Evolutionary conservation across 1,140 invertebrate genomes (phyloP), one percentile per base, ranked within the genome.

Genomic region (Condylostylus longicornis): DNA sequence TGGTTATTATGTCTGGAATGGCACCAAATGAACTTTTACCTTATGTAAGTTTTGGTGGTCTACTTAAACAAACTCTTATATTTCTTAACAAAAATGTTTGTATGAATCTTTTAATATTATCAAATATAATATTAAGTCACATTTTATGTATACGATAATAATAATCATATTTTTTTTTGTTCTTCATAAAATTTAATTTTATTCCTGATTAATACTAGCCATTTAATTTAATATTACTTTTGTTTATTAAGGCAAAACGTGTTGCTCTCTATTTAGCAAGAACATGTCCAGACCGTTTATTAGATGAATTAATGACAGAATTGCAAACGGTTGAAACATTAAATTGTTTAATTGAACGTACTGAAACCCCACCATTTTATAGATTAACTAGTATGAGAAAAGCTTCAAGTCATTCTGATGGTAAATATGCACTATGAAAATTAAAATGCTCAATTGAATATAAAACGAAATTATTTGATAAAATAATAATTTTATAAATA

Each of bases 341-440:
- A 4, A 93, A 90, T 61, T 91, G 88, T 55, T 68, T 90, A 37
- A 93, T 96, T 45, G 93, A 96, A 58, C 66, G 91, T 32, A 97
- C 89, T 0, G 90, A 98, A 69, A 95, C 94, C 0, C 90, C 93
- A 18, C 94, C 94, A 1, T 98, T 94, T 63, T 98, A 94, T 64
- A 70, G 93, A 18, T 69, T 96, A 38, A 91, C 86, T 1, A 82
- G 79, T 44, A 79, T 90, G 77, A 55, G 87, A 12, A 91, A 91
- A 63, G 79, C 85, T n/a, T 82, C 80, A 12, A 82, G 75, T 35
- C 84, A 91, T 58, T 85, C 79, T 35, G 81, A 84, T 49, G 71
- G 69, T 48, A 55, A 28, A 57, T 64, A 27, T 35, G 10, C 3
- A 32, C 10, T 15, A 6, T 30, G 29, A 9, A 30, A 6, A n/a